Percentiles rank a stretch among this genome's conserved stretches.
phyloP scores from a whole-genome alignment of 2,797 vertebrate species.

The Phrynocephalus guinanensis region DNA sequence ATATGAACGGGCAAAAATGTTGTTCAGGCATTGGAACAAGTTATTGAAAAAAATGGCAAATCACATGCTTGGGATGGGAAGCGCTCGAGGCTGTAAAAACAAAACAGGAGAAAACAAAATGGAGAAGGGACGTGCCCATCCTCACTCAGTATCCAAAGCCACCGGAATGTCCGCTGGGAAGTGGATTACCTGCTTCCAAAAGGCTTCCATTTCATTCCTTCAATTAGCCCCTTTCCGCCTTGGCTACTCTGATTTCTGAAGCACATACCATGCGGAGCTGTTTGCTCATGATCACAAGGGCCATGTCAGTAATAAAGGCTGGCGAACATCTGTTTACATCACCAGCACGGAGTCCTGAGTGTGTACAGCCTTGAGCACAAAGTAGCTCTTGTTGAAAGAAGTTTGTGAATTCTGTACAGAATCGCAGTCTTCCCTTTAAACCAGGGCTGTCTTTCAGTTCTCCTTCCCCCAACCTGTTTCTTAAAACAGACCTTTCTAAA shows the following conservation, averaged over 20 bases:
- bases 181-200: constrained; percentile 1
- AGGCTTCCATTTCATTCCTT: not conserved
- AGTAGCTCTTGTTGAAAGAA: not conserved
- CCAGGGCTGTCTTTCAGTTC: not conserved
- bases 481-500: not conserved
- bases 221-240: not conserved
- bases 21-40: too few relatives aligned
- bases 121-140: too few relatives aligned
- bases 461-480: not conserved
- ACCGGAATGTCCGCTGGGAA: not conserved
- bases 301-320: not conserved
- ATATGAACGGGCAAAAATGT: too few relatives aligned
- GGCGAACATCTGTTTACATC: not conserved
- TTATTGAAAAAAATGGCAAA: too few relatives aligned
- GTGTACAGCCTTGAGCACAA: not conserved
- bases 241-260: constrained; percentile 1
- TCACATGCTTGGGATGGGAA: too few relatives aligned
- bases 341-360: not conserved
- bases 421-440: not conserved
- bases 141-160: not conserved
- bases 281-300: not conserved
- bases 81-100: too few relatives aligned
- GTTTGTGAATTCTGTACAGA: not conserved
- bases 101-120: too few relatives aligned
- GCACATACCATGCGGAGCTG: not conserved